Evolutionary conservation across 1,140 invertebrate species (phyloP), one percentile per base, ranked within the genome.

Genomic region (Drosophila melanica): DNA sequence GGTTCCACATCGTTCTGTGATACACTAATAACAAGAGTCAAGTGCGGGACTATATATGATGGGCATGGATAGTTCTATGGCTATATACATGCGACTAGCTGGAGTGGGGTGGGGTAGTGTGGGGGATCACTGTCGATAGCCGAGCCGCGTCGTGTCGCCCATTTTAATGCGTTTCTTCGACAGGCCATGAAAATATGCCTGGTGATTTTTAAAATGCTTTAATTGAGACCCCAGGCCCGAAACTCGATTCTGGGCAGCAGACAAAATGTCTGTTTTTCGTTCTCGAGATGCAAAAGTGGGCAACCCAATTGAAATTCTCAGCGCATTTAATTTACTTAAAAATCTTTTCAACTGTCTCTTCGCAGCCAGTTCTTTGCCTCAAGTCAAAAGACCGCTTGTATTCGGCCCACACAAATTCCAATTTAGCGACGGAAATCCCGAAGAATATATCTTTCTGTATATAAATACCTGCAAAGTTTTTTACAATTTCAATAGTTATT

Each of bases 131-230:
- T 57, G 51, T 12, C 51, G 51, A 67, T 60, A 48, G 55, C 53
- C 39, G 71, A 27, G 27, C 27, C 27, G 27, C 72, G 53, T 33
- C 75, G 82, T 70, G 82, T 89, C 84, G 82, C 84, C 84, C 82
- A 87, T 87, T 87, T 89, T 87, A 87, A 87, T 87, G 82, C 79
- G 76, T 87, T 89, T 70, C 82, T 82, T 82, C 73, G 84, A 87
- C 82, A 87, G 84, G 84, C 82, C 71, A 87, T 87, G 67, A 89
- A 87, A 87, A 82, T 87, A 87, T 87, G 82, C 84, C 82, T 72
- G 62, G 69, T 63, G 79, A 89, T 87, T 86, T 87, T 79, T 77
- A 74, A 87, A 87, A 87, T 66, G 72, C 77, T 89, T 89, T 87
- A 89, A 87, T 87, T 87, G 84, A 82, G 66, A 79, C 76, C 71